Evolutionary conservation across 2,888 invertebrate species (phyloP).

Genomic region (Trichogramma dendrolimi): DNA sequence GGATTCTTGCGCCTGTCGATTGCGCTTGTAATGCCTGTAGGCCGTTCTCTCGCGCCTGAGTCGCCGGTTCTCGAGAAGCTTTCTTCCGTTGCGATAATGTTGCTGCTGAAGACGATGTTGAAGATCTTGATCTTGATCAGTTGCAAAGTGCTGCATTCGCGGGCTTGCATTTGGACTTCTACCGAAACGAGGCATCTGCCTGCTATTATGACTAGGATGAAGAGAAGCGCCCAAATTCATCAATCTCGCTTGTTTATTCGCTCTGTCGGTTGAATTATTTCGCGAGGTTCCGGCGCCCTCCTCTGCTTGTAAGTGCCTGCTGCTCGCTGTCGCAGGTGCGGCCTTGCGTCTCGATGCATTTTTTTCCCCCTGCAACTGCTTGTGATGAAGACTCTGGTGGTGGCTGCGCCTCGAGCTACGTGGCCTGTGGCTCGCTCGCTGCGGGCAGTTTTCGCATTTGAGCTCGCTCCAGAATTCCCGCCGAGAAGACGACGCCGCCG

Average conservation of each 20-base stretch:
- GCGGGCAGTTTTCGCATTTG: constrained; percentile 46
- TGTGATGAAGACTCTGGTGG: too few relatives aligned
- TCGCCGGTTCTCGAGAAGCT: constrained; percentile 43
- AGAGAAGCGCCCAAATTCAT: constrained; percentile 44
- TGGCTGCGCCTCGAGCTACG: neutral
- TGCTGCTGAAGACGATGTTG: constrained; percentile 21
- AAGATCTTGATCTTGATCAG: constrained; percentile 12
- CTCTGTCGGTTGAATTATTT: constrained; percentile 47
- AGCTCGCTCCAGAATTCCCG: constrained; percentile 48
- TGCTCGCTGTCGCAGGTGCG: neutral
- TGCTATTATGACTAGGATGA: constrained; percentile 48
- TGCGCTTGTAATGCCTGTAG: too few relatives aligned
- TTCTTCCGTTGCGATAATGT: constrained; percentile 34
- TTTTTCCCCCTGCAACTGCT: too few relatives aligned
- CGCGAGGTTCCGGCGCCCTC: constrained; percentile 46
- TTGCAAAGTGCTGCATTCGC: constrained; percentile 46
- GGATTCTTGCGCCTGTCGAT: constrained; percentile 18
- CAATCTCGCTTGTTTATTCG: constrained; percentile 39
- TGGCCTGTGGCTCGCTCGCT: neutral
- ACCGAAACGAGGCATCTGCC: constrained; percentile 49
- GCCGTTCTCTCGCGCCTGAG: constrained; percentile 38
- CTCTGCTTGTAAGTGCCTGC: neutral
- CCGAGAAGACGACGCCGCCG: constrained; percentile 37
- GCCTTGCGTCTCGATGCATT: constrained; percentile 16
- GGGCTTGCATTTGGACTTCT: constrained; percentile 48